A percentile compares a stretch with the other conserved stretches of the same genome.
Evolutionary conservation across 2,113 vertebrate genomes (phyloP).

Genomic region (Okapia johnstoni): DNA sequence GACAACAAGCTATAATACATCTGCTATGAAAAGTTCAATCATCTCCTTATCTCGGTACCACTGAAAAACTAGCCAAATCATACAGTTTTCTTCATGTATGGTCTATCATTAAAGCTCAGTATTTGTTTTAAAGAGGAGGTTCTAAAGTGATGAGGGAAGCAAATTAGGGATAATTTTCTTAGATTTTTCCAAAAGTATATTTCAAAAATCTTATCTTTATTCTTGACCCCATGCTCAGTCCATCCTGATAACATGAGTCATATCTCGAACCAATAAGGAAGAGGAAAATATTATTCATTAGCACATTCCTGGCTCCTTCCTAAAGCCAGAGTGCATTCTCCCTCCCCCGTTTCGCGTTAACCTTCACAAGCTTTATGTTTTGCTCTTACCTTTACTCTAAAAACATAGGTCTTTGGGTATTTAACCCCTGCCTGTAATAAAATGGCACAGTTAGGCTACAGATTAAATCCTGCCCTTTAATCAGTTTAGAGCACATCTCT

Average conservation of each 20-base stretch:
- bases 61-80: background rate
- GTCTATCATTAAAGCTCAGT: background rate
- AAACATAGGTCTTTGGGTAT: background rate
- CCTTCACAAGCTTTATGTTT: background rate
- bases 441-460: background rate
- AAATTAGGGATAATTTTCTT: background rate
- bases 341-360: background rate
- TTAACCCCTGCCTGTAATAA: background rate
- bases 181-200: background rate
- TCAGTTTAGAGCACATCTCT: background rate
- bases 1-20: background rate
- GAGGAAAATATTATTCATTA: background rate
- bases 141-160: background rate
- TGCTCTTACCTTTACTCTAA: background rate
- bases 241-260: background rate
- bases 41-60: background rate
- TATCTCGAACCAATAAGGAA: background rate
- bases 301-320: background rate
- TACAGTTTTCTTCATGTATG: background rate
- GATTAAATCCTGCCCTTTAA: background rate
- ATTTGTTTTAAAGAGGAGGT: background rate
- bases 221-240: background rate
- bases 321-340: background rate
- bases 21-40: background rate
- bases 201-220: background rate